Base-by-base conservation (phyloP, 2,888 invertebrate genomes). In the Xestia xanthographa region DNA sequence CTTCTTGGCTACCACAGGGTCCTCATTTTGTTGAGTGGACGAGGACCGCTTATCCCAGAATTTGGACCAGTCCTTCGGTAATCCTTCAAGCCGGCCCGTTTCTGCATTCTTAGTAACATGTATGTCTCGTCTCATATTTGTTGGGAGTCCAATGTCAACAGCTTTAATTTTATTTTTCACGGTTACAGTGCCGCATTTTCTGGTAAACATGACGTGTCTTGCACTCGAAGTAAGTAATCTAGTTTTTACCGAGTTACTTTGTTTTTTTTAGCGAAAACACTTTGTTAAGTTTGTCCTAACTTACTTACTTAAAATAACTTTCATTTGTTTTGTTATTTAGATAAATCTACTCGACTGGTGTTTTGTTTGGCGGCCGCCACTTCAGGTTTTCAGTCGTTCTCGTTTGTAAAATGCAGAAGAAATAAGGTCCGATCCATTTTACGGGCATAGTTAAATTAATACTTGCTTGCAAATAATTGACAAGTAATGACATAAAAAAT, bases 21-120 rank as follows among this genome's bases (percentile, higher is more conserved):
- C 98, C 89, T 98, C 97, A 92, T 98, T 97, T 94, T 98, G 98
- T 92, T 99, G 99, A 65, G 98, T 98, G 88, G 98, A 97, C 50
- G 98, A 98, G 84, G 99, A 98, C 92, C 98, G 98, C 20, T 98
- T 97, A 89, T 98, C 97, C 86, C 99, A 97, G 70, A 98, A 96
- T 65, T 98, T 96, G 71, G 98, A 95, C 99, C 99, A 99, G 41
- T 98, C 97, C 43, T 97, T 97, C 0, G 99, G 99, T 60, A 99
- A 95, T 0, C 99, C 99, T 88, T 98, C 98, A 86, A 99, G 95
- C 92, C 98, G 97, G 0, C 99, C 99, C 0, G 98, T 98, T 87
- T 97, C 97, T 29, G 97, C 97, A 93, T 99, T 98, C 89, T 98
- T 98, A 85, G 98, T 98, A n/a, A 99, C 99, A 94, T 99, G 99